phyloP scores from a whole-genome alignment of 1,140 invertebrate genomes.

The Elymnias hypermnestra region DNA sequence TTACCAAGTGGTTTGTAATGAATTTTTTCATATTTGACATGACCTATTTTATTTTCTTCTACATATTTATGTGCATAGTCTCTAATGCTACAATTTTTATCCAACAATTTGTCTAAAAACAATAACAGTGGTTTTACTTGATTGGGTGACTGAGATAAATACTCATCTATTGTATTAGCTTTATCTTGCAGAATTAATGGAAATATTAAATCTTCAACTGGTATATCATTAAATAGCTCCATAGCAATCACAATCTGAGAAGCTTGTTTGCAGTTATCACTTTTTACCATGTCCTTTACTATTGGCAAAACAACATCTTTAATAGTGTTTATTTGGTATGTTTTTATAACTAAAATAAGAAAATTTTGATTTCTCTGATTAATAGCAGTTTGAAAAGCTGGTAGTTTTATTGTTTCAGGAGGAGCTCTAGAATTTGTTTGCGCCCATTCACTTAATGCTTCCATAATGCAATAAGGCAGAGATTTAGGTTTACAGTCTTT shows the following conservation, averaged over 20 bases:
- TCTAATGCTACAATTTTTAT: constrained; percentile 47
- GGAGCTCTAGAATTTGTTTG: constrained; percentile 25
- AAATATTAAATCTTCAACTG: constrained; percentile 80
- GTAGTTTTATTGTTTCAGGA: constrained; percentile 47
- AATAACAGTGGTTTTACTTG: constrained; percentile 78
- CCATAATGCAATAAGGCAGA: constrained; percentile 57
- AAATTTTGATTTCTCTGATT: constrained; percentile 58
- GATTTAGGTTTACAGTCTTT: constrained; percentile 66
- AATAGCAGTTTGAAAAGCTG: constrained; percentile 57
- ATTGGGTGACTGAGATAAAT: constrained; percentile 77
- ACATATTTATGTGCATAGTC: constrained; percentile 55
- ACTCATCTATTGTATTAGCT: constrained; percentile 80
- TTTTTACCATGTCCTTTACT: constrained; percentile 56
- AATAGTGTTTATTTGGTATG: constrained; percentile 48
- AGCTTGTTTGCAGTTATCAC: constrained; percentile 74
- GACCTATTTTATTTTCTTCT: constrained; percentile 76
- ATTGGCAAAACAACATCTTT: constrained; percentile 52
- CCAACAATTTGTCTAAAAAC: constrained; percentile 80
- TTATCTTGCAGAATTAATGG: constrained; percentile 86
- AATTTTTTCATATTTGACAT: constrained; percentile 77
- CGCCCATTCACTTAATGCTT: constrained; percentile 55
- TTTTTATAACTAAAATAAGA: constrained; percentile 49
- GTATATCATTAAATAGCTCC: constrained; percentile 79
- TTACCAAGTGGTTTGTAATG: constrained; percentile 79
- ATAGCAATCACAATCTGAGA: constrained; percentile 80